A percentile compares a stretch with the other conserved stretches of the same genome.
These are phyloP conservation scores for Andrena trimmerana DNA, from an alignment of 2,888 invertebrate species.

Conservation along the genomic window DNA sequence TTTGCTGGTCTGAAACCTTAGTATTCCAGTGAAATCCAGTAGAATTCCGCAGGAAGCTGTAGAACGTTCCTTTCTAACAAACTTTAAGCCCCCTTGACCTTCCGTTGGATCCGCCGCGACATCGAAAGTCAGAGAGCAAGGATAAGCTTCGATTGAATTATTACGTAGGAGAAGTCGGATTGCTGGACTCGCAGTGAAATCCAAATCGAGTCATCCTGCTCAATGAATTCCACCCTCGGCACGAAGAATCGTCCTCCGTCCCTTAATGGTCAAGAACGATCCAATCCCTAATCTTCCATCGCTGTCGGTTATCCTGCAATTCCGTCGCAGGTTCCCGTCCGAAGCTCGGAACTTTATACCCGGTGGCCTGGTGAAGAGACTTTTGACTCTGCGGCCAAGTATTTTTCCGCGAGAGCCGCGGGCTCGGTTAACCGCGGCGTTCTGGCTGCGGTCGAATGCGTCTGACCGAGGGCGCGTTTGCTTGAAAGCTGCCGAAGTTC, in stretches of 20 bases:
- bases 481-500: conserved; percentile 70
- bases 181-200: not conserved
- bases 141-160: conserved; percentile 11
- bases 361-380: not conserved
- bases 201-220: not conserved
- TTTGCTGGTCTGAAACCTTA: no score
- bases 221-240: no score
- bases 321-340: not conserved
- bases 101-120: conserved; percentile 1
- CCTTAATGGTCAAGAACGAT: no score
- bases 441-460: conserved; percentile 59
- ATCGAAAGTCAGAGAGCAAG: conserved; percentile 7
- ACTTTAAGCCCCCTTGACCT: conserved; percentile 14
- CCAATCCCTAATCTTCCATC: no score
- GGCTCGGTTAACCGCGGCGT: conserved; percentile 52
- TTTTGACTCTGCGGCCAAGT: not conserved
- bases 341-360: not conserved
- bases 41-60: no score
- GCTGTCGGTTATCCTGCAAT: not conserved
- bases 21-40: no score
- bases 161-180: conserved; percentile 4
- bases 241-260: no score
- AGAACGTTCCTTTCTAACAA: no score
- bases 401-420: conserved; percentile 42
- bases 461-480: conserved; percentile 54